Evolutionary conservation across 2,113 vertebrate species (phyloP).

Genomic region (Caloenas nicobarica): DNA sequence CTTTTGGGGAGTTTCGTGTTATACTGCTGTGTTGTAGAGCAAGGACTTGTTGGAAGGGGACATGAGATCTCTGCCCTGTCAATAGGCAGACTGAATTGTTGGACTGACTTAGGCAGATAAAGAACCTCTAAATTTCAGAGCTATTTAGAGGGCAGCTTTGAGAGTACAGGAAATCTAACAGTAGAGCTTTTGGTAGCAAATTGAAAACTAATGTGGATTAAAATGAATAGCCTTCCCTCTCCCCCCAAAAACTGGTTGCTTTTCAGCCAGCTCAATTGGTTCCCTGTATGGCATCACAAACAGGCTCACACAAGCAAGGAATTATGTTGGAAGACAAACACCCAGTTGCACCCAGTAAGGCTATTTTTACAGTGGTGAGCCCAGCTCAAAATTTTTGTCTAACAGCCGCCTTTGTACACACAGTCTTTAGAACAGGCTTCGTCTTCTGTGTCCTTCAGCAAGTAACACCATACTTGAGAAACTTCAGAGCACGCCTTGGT

Average conservation of each 20-base stretch:
- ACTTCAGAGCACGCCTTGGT: background rate
- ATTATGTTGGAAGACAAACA: background rate
- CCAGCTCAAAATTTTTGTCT: background rate
- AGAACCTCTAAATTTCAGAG: background rate
- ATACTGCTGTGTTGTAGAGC: background rate
- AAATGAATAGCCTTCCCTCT: background rate
- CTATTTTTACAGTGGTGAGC: background rate
- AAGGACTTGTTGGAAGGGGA: background rate
- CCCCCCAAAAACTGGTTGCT: background rate
- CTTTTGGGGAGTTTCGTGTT: background rate
- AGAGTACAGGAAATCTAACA: background rate
- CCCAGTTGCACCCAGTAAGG: background rate
- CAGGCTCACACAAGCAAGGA: slow-evolving; percentile 4
- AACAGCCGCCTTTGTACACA: background rate
- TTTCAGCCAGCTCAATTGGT: background rate
- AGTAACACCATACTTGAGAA: background rate
- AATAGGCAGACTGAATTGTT: background rate
- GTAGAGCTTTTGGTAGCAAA: background rate
- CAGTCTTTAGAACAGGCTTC: background rate
- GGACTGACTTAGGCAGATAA: background rate
- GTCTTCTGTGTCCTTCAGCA: background rate
- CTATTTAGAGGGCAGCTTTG: background rate
- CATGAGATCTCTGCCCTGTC: background rate
- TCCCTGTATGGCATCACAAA: background rate
- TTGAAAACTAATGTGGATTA: background rate